These are phyloP conservation scores for Rhombomys opimus DNA, from an alignment of 2,113 vertebrate genomes.

Conservation along the genomic window DNA sequence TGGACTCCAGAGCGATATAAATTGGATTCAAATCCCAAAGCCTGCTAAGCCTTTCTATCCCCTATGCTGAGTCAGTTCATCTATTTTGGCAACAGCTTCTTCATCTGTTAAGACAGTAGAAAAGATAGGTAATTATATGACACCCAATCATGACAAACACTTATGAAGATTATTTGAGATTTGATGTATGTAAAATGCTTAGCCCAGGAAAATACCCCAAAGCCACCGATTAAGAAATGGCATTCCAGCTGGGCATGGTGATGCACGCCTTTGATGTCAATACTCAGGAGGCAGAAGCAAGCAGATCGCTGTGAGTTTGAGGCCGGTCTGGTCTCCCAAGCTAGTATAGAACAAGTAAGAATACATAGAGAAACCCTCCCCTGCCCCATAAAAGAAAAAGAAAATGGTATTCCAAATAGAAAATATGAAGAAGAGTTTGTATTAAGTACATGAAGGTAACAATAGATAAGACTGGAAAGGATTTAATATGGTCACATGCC, in stretches of 20 bases:
- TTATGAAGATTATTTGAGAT: constrained; percentile 21
- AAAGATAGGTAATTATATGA: background rate
- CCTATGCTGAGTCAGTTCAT: background rate
- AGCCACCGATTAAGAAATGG: constrained; percentile 4
- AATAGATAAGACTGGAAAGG: background rate
- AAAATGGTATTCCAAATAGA: constrained; percentile 8
- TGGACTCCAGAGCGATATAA: background rate
- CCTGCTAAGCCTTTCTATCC: background rate
- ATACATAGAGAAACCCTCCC: too few relatives aligned
- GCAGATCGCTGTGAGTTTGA: too few relatives aligned
- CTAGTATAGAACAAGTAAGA: too few relatives aligned
- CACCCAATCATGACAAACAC: background rate
- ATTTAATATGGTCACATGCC: background rate
- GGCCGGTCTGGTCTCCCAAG: too few relatives aligned
- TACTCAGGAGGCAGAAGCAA: too few relatives aligned
- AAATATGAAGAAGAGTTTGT: background rate
- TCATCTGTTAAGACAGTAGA: background rate
- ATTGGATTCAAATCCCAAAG: background rate
- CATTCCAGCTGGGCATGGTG: background rate
- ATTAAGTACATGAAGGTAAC: background rate
- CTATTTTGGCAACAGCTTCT: background rate
- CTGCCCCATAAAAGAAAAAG: background rate
- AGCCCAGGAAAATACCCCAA: background rate
- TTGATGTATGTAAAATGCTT: background rate
- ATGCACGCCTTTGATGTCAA: too few relatives aligned